Evolutionary conservation across 2,797 vertebrate species (phyloP).

Genomic region (Tangara arthus): DNA sequence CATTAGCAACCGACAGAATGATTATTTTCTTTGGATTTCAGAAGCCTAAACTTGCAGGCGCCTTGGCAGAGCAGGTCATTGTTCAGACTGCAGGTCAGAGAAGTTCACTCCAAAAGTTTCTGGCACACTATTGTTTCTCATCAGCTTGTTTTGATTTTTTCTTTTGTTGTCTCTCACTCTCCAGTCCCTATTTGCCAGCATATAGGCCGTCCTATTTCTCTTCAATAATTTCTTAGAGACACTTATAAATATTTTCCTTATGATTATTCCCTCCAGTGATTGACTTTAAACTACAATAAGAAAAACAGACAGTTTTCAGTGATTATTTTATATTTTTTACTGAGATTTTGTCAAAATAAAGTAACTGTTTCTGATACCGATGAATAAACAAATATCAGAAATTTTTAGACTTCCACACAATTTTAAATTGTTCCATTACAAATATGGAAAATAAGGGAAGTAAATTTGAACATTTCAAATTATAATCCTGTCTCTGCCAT

Average conservation of each 20-base stretch:
- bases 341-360: not conserved
- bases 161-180: not conserved
- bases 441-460: not conserved
- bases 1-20: not conserved
- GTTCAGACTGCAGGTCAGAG: not conserved
- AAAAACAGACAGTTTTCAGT: not conserved
- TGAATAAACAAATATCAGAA: not conserved
- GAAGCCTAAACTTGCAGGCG: not conserved
- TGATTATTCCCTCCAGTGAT: not conserved
- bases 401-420: not conserved
- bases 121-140: not conserved
- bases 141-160: not conserved
- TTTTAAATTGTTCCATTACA: not conserved
- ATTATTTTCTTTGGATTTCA: not conserved
- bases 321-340: not conserved
- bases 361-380: not conserved
- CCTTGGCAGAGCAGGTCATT: not conserved
- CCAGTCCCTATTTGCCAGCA: not conserved
- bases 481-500: not conserved
- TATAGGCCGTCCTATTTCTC: not conserved
- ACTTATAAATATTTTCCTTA: not conserved
- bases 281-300: not conserved
- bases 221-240: not conserved
- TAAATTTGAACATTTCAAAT: not conserved
- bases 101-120: not conserved